These are phyloP conservation scores for Poecilia velifera DNA, from an alignment of 2,797 vertebrate species.

Conservation along the genomic window DNA sequence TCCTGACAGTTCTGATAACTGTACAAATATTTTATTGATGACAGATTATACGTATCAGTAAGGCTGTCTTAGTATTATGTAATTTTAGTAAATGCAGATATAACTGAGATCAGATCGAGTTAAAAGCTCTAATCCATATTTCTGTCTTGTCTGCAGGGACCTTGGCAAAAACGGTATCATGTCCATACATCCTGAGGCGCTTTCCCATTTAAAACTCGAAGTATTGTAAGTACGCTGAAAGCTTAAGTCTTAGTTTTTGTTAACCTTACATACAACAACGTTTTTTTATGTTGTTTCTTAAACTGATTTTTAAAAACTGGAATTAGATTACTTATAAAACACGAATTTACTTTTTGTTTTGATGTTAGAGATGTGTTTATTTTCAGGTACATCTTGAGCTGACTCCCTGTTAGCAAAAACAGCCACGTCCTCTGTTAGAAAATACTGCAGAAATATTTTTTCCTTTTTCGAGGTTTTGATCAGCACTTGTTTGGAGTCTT, in stretches of 20 bases:
- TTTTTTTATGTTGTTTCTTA: conserved; percentile 1
- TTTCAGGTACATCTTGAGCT: conserved; percentile 4
- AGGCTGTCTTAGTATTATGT: conserved; percentile 19
- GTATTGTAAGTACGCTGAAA: conserved; percentile 87
- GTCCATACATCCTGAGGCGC: conserved; percentile 91
- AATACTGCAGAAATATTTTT: conserved; percentile 12
- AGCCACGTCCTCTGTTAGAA: neutral
- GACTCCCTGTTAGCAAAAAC: neutral
- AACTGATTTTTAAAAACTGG: conserved; percentile 23
- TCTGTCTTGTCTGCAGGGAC: conserved; percentile 82
- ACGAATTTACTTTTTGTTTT: neutral
- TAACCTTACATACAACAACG: conserved; percentile 3
- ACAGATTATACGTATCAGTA: conserved; percentile 37
- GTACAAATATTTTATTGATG: conserved; percentile 3
- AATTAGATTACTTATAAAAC: neutral
- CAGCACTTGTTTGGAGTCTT: conserved; percentile 6
- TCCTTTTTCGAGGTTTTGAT: conserved; percentile 33
- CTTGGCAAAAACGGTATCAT: conserved; percentile 92
- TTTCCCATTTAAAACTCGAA: conserved; percentile 87
- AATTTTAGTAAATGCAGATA: conserved; percentile 29
- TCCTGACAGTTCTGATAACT: neutral
- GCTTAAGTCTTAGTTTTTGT: neutral
- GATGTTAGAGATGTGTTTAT: neutral
- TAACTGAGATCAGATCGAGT: conserved; percentile 25
- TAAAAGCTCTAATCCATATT: conserved; percentile 44